Conservation (phyloP, 2,113 vertebrate genomes). For the Cariama cristata region DNA sequence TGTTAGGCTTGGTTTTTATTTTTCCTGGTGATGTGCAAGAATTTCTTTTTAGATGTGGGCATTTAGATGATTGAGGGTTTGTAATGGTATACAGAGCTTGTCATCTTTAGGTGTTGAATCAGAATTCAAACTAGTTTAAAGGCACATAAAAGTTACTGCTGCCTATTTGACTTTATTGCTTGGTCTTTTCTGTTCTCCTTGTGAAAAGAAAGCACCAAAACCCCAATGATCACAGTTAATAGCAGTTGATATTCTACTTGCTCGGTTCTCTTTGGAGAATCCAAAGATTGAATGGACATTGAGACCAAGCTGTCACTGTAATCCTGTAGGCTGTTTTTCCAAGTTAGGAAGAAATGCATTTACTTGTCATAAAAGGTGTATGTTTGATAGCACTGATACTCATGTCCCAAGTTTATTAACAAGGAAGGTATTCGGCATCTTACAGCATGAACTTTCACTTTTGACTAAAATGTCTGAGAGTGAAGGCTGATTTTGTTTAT, state of each 20-base stretch:
- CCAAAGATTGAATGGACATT: neutral
- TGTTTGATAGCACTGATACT: neutral
- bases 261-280: neutral
- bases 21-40: neutral
- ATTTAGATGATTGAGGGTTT: conserved; percentile 6
- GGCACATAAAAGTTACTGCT: neutral
- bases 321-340: neutral
- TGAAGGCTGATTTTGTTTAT: neutral
- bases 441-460: neutral
- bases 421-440: neutral
- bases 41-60: neutral
- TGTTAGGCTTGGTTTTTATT: neutral
- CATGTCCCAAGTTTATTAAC: neutral
- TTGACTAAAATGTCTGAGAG: neutral
- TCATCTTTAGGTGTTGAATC: neutral
- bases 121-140: neutral
- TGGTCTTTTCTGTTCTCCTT: neutral
- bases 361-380: neutral
- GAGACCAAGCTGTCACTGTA: neutral
- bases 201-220: neutral
- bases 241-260: neutral
- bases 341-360: neutral
- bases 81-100: conserved; percentile 67
- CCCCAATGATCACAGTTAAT: neutral
- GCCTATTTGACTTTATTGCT: neutral